Conservation (phyloP, 2,888 invertebrate species). For the Portevinia maculata region DNA sequence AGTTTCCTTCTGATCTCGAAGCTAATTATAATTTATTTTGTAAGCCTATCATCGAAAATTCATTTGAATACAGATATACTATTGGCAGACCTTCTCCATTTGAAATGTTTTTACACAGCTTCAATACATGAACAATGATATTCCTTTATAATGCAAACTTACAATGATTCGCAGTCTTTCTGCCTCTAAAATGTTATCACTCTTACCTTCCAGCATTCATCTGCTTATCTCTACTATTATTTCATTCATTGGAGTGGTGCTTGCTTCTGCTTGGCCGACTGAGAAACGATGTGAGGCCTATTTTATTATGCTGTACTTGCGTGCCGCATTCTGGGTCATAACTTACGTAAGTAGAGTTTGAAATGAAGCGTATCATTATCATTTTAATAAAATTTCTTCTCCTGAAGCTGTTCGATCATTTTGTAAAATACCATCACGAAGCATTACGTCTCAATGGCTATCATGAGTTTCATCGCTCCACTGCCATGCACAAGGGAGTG, state of each 20-base stretch:
- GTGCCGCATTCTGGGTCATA: constrained; percentile 85
- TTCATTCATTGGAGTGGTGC: constrained; percentile 79
- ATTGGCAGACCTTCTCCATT: too few species aligned
- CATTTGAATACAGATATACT: too few species aligned
- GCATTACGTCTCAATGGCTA: constrained; percentile 86
- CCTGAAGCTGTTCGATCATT: constrained; percentile 84
- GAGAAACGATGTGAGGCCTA: constrained; percentile 84
- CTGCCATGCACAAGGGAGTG: constrained; percentile 85
- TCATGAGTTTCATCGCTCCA: constrained; percentile 87
- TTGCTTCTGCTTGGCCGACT: constrained; percentile 78
- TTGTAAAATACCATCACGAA: constrained; percentile 85
- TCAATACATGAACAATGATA: neutral
- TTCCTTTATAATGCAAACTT: neutral
- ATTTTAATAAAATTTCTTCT: constrained; percentile 6
- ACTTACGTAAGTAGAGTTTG: constrained; percentile 83
- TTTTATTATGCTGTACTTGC: constrained; percentile 85
- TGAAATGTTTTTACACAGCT: too few species aligned
- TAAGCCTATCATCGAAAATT: too few species aligned
- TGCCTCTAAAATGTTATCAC: constrained; percentile 3
- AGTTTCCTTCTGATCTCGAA: too few species aligned
- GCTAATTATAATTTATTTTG: too few species aligned
- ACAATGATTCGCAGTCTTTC: neutral
- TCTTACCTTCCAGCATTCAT: constrained; percentile 77
- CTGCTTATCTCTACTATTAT: constrained; percentile 80
- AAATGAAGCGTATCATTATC: neutral